These are phyloP conservation scores for Sterrhoptilus dennistouni DNA, from an alignment of 2,113 vertebrate genomes.

Conservation along the genomic window DNA sequence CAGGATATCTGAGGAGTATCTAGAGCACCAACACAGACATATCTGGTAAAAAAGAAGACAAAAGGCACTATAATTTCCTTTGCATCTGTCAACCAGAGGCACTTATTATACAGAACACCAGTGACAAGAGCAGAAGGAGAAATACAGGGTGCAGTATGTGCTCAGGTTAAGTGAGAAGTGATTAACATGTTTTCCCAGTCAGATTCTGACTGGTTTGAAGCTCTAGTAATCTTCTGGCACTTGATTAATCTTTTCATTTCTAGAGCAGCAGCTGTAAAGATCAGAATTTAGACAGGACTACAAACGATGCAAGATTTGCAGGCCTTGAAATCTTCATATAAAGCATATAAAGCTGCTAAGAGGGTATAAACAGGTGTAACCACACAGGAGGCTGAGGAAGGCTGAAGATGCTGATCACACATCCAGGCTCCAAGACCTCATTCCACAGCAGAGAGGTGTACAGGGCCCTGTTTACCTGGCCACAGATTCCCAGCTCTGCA, in stretches of 20 bases:
- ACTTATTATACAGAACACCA: neutral
- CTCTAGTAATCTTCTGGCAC: neutral
- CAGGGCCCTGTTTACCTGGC: neutral
- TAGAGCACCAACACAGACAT: neutral
- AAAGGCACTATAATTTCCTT: neutral
- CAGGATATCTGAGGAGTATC: neutral
- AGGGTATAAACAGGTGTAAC: neutral
- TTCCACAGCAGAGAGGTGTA: neutral
- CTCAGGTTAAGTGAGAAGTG: neutral
- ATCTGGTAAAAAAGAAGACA: neutral
- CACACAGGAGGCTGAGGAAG: neutral
- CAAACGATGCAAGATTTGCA: constrained; percentile 11
- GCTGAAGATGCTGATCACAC: neutral
- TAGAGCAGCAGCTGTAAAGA: neutral
- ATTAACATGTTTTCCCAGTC: neutral
- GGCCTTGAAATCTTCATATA: neutral
- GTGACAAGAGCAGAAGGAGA: neutral
- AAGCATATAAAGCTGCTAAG: neutral
- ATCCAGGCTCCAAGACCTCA: neutral
- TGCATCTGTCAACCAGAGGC: neutral
- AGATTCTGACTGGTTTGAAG: neutral
- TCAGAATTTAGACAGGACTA: constrained; percentile 5
- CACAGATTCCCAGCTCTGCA: neutral
- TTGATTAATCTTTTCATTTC: constrained; percentile 31
- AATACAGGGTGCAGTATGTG: neutral